Percentiles rank a stretch among this genome's conserved stretches.
These are phyloP conservation scores for Epinephelus cyanopodus DNA, from an alignment of 2,113 vertebrate genomes.

Conservation along the genomic window DNA sequence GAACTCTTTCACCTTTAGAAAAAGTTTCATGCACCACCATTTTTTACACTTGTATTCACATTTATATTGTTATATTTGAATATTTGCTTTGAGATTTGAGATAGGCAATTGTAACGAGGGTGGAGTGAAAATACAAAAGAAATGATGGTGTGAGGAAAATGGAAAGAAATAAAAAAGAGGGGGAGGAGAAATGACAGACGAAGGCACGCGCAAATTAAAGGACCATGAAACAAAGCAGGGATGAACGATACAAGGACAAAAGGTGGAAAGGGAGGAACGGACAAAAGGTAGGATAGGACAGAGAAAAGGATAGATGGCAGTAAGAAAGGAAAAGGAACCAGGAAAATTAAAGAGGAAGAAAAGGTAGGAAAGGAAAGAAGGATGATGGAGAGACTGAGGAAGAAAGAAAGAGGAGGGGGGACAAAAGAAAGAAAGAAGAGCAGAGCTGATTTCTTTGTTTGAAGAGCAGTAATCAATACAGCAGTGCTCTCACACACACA, in stretches of 20 bases:
- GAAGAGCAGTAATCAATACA: conserved; percentile 29
- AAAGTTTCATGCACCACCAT: neutral
- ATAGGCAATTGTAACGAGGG: too few species aligned
- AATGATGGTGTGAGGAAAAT: neutral
- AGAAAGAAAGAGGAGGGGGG: neutral
- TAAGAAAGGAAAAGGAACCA: neutral
- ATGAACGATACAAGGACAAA: too few species aligned
- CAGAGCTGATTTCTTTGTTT: conserved; percentile 32
- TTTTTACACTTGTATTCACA: neutral
- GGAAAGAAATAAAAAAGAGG: neutral
- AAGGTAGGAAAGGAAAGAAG: neutral
- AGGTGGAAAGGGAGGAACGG: neutral
- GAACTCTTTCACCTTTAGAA: neutral
- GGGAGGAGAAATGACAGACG: neutral
- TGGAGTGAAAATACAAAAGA: neutral
- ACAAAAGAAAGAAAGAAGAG: neutral
- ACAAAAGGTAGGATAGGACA: neutral
- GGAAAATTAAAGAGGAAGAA: neutral
- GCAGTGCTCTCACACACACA: neutral
- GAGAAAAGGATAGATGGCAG: neutral
- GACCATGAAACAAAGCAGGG: too few species aligned
- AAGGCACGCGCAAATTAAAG: neutral
- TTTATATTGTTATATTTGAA: neutral
- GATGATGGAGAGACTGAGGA: neutral
- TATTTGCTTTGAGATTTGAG: neutral